These are phyloP conservation scores for Halesus radiatus DNA, from an alignment of 1,140 invertebrate species.

Conservation along the genomic window DNA sequence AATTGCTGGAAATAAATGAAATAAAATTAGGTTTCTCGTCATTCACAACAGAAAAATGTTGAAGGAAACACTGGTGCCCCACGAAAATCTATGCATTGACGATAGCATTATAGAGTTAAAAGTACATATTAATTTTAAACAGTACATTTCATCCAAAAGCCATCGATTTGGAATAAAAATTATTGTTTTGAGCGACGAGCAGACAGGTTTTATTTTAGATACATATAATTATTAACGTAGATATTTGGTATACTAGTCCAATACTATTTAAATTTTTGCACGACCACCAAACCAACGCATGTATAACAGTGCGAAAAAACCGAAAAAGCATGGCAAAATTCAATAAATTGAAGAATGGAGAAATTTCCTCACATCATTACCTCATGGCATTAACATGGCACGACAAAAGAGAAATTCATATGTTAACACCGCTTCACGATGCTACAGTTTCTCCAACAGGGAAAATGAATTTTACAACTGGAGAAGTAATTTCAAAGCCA, in stretches of 20 bases:
- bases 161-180: too few relatives aligned
- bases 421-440: not conserved
- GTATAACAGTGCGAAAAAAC: constrained; percentile 24
- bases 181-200: constrained; percentile 1
- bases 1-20: too few relatives aligned
- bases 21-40: too few relatives aligned
- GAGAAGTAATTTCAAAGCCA: not conserved
- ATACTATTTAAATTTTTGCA: constrained; percentile 63
- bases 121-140: not conserved
- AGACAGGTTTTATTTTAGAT: constrained; percentile 58
- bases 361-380: not conserved
- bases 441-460: not conserved
- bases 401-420: not conserved
- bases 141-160: too few relatives aligned
- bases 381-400: constrained; percentile 9
- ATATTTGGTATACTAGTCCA: constrained; percentile 46
- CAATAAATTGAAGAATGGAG: constrained; percentile 26
- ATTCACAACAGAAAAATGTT: too few relatives aligned
- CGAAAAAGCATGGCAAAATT: constrained; percentile 15
- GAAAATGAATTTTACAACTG: not conserved
- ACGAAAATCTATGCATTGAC: too few relatives aligned
- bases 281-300: constrained; percentile 63
- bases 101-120: not conserved
- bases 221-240: constrained; percentile 58
- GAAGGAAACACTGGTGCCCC: too few relatives aligned